Conservation (phyloP, 2,797 vertebrate species). For the Onychomys torridus region DNA sequence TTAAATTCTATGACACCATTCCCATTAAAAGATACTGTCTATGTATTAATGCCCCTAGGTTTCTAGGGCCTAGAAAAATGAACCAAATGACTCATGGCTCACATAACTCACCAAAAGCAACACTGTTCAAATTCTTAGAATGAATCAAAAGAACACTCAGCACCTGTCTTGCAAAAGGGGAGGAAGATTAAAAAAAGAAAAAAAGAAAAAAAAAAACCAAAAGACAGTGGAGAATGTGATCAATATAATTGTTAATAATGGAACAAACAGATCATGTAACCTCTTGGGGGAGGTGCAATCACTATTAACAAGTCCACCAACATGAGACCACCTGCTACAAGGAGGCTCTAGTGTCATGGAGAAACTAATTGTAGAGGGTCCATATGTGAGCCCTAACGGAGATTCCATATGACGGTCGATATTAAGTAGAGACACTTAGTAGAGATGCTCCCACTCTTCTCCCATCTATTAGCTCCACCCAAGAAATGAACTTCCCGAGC, state of each 20-base stretch:
- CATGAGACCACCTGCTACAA: not conserved
- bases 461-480: not conserved
- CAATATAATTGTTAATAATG: not conserved
- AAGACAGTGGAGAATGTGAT: not conserved
- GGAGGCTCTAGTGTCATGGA: not conserved
- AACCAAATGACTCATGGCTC: not conserved
- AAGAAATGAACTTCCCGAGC: not conserved
- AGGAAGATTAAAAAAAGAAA: not conserved
- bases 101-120: conserved; percentile 6
- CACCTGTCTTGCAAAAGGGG: not conserved
- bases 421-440: not conserved
- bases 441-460: not conserved
- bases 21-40: not conserved
- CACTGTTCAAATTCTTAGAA: not conserved
- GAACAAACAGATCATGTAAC: not conserved
- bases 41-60: not conserved
- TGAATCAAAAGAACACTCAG: conserved; percentile 19
- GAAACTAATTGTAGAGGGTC: not conserved
- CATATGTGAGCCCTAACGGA: not conserved
- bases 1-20: not conserved
- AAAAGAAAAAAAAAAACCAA: no score
- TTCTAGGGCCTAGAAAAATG: not conserved
- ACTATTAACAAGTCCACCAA: not conserved
- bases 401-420: not conserved
- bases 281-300: not conserved